phyloP scores from a whole-genome alignment of 2,888 invertebrate genomes.

The Eurytoma adleriae region DNA sequence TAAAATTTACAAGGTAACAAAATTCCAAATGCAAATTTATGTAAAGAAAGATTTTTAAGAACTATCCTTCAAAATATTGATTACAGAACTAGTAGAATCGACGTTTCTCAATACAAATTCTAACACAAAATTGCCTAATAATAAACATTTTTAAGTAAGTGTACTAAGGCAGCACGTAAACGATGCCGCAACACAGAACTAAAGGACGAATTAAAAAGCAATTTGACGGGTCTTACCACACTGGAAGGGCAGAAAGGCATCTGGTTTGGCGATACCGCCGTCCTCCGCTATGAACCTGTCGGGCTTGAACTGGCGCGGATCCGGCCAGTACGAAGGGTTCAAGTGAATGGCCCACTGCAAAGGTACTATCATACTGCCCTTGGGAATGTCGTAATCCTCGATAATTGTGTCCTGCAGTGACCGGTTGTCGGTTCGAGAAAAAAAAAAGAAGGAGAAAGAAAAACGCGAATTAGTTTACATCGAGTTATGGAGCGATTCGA shows the following conservation, averaged over 20 bases:
- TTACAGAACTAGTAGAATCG: too few species aligned
- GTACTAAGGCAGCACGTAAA: too few species aligned
- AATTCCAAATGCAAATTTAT: too few species aligned
- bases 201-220: not conserved
- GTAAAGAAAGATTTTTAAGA: too few species aligned
- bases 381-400: constrained; percentile 82
- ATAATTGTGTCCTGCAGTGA: constrained; percentile 78
- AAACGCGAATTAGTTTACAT: constrained; percentile 4
- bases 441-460: not conserved
- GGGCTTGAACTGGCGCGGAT: constrained; percentile 84
- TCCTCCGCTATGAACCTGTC: constrained; percentile 82
- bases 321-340: constrained; percentile 82
- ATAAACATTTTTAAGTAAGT: too few species aligned
- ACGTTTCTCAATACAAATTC: too few species aligned
- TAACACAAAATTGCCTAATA: too few species aligned
- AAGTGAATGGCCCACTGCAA: constrained; percentile 89
- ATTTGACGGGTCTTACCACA: constrained; percentile 78
- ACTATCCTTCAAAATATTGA: too few species aligned
- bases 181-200: too few species aligned
- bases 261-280: constrained; percentile 81
- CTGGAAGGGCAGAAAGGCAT: constrained; percentile 89
- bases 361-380: constrained; percentile 86
- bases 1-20: too few species aligned
- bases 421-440: not conserved
- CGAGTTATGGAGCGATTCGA: not conserved